phyloP scores from a whole-genome alignment of 2,797 vertebrate genomes.

The Helarctos malayanus region DNA sequence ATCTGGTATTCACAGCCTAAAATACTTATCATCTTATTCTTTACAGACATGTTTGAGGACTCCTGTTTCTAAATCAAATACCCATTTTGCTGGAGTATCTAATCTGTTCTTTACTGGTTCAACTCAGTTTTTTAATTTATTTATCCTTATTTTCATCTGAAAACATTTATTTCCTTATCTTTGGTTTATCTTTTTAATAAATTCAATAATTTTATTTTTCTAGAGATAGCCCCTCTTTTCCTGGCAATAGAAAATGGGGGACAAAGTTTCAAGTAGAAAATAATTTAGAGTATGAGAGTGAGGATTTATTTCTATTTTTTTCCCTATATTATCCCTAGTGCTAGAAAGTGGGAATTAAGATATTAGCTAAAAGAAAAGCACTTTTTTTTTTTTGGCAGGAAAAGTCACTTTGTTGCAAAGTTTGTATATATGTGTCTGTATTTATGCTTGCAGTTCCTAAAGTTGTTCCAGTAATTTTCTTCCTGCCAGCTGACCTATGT shows the following conservation, averaged over 20 bases:
- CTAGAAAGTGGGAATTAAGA: neutral
- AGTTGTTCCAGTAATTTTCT: neutral
- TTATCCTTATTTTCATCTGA: neutral
- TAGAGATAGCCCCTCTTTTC: neutral
- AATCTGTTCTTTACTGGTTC: neutral
- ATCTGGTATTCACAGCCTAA: neutral
- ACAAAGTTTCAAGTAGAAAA: neutral
- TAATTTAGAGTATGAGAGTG: neutral
- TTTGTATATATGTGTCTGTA: neutral
- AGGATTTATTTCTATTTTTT: neutral
- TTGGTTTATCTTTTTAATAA: neutral
- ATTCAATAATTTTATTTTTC: neutral
- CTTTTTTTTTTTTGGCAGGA: neutral
- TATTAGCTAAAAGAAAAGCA: neutral
- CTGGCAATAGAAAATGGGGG: neutral
- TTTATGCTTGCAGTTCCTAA: neutral
- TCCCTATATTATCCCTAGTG: neutral
- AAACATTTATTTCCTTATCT: neutral
- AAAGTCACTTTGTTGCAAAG: neutral
- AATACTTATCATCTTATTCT: neutral
- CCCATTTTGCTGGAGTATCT: neutral
- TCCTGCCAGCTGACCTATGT: neutral
- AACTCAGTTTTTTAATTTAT: neutral
- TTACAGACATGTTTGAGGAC: neutral
- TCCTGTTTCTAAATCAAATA: slow-evolving; percentile 31